These are phyloP conservation scores for Pherbina coryleti DNA, from an alignment of 2,888 invertebrate genomes.

Conservation along the genomic window DNA sequence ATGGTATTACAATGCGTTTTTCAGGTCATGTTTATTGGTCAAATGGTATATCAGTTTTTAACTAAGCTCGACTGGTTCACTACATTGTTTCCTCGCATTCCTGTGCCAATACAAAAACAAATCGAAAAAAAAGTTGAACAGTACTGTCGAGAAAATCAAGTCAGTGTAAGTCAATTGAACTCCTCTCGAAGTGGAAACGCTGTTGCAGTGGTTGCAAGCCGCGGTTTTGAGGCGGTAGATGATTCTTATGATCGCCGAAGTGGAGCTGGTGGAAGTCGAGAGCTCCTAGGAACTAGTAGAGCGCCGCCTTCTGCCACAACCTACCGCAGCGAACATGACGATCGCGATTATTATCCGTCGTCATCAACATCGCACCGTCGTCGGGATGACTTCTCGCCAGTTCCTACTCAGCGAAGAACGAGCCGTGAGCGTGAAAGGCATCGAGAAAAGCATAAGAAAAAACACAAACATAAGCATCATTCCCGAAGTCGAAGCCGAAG, in stretches of 20 bases:
- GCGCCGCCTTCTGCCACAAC: slow-evolving; percentile 42
- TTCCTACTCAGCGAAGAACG: slow-evolving; percentile 51
- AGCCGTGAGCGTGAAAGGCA: slow-evolving; percentile 55
- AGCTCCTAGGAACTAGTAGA: background rate
- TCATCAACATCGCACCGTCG: slow-evolving; percentile 49
- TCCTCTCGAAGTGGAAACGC: slow-evolving; percentile 53
- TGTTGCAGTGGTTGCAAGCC: slow-evolving; percentile 34
- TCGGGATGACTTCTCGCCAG: slow-evolving; percentile 54
- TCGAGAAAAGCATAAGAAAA: slow-evolving; percentile 65
- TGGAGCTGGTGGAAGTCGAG: slow-evolving; percentile 54
- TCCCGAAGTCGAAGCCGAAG: slow-evolving; percentile 60
- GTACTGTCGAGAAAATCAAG: slow-evolving; percentile 72
- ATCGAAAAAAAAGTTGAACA: slow-evolving; percentile 83
- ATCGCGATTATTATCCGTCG: slow-evolving; percentile 56
- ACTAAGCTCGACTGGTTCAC: slow-evolving; percentile 99
- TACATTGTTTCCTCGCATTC: slow-evolving; percentile 97
- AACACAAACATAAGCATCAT: slow-evolving; percentile 64
- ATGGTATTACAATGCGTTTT: background rate
- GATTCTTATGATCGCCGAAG: slow-evolving; percentile 56
- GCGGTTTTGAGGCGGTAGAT: slow-evolving; percentile 4
- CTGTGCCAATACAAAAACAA: slow-evolving; percentile 96
- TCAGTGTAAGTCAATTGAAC: slow-evolving; percentile 62
- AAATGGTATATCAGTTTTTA: slow-evolving; percentile 91
- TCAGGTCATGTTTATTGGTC: slow-evolving; percentile 86
- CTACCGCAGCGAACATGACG: slow-evolving; percentile 65